Conservation (phyloP, 2,888 invertebrate species). For the Apamea monoglypha region DNA sequence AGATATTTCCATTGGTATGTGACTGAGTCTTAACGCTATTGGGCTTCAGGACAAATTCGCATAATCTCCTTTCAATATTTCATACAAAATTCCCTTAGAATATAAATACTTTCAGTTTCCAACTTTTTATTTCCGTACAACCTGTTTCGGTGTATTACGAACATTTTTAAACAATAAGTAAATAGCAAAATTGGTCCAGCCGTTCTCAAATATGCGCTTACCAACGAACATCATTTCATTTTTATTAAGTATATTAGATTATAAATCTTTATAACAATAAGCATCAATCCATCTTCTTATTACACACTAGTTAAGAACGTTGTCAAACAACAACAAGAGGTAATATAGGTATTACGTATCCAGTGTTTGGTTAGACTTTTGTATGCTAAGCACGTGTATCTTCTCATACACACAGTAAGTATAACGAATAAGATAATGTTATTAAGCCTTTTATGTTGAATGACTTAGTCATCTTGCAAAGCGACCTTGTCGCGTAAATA, state of each 20-base stretch:
- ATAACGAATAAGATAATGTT: slow-evolving; percentile 23
- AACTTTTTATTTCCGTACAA: neutral
- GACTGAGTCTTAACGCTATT: too few species aligned
- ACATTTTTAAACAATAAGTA: neutral
- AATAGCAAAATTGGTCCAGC: neutral
- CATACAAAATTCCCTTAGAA: too few species aligned
- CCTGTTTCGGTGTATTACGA: neutral
- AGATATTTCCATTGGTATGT: too few species aligned
- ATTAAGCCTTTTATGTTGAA: slow-evolving; percentile 34
- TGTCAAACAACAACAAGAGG: slow-evolving; percentile 24
- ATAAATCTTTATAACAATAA: neutral
- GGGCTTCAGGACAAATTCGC: too few species aligned
- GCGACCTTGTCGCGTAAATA: slow-evolving; percentile 17
- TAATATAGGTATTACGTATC: neutral
- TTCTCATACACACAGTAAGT: neutral
- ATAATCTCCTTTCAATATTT: neutral
- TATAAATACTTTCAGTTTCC: neutral
- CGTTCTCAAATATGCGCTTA: neutral
- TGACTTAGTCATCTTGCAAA: slow-evolving; percentile 9
- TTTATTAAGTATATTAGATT: neutral
- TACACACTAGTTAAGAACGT: neutral
- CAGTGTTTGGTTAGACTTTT: slow-evolving; percentile 12
- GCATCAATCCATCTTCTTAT: too few species aligned
- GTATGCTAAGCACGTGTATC: slow-evolving; percentile 42
- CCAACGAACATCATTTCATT: neutral